phyloP scores from a whole-genome alignment of 2,113 vertebrate species.

The Azemiops feae region DNA sequence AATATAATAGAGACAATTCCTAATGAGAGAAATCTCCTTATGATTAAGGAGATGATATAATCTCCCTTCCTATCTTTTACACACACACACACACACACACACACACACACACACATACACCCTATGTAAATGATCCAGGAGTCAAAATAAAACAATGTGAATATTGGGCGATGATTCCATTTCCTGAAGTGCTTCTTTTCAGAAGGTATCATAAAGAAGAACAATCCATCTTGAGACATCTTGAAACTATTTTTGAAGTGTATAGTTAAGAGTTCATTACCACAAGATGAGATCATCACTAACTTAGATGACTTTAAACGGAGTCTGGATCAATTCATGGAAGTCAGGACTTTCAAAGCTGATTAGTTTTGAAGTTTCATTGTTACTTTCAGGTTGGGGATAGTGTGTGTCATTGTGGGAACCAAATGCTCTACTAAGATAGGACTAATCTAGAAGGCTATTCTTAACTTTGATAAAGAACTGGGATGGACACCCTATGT shows the following conservation, averaged over 20 bases:
- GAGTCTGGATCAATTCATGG: background rate
- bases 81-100: too few relatives aligned
- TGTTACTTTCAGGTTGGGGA: background rate
- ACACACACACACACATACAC: too few relatives aligned
- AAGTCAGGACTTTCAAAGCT: background rate
- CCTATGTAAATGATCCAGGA: background rate
- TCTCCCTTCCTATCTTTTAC: background rate
- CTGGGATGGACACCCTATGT: background rate
- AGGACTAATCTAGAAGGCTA: background rate
- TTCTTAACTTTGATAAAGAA: background rate
- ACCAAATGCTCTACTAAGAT: background rate
- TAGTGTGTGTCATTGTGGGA: background rate
- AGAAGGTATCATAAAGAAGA: background rate
- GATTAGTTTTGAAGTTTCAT: background rate
- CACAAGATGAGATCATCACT: background rate
- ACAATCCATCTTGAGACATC: background rate
- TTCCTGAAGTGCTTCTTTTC: background rate
- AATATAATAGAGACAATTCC: background rate
- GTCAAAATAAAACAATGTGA: background rate
- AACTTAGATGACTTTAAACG: background rate
- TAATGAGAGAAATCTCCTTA: background rate
- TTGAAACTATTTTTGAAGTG: background rate
- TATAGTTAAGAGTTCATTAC: background rate
- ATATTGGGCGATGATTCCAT: background rate
- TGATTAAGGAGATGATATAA: background rate